These are phyloP conservation scores for Caenorhabditis inopinata DNA, from an alignment of 1,140 invertebrate genomes.

Conservation along the genomic window DNA sequence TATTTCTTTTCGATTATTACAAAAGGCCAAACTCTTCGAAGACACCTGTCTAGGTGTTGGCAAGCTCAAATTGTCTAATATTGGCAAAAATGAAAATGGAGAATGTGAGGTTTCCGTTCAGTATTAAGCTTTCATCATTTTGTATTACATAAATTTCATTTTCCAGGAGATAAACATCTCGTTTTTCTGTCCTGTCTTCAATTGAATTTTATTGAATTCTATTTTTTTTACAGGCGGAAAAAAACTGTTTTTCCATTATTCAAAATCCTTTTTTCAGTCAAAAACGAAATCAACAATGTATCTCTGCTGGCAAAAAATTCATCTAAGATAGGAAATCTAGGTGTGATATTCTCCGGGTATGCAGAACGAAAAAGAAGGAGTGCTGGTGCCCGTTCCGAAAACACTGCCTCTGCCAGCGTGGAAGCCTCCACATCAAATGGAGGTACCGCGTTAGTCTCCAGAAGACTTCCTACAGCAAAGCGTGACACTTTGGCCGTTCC, in stretches of 20 bases:
- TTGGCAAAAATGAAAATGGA: conserved; percentile 62
- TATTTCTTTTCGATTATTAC: conserved; percentile 55
- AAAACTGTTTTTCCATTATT: too few relatives aligned
- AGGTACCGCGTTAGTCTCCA: background rate
- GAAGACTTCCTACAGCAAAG: conserved; percentile 12
- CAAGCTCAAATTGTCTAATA: conserved; percentile 51
- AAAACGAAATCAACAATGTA: background rate
- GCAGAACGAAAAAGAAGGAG: background rate
- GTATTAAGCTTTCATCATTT: conserved; percentile 39
- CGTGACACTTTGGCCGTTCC: conserved; percentile 14
- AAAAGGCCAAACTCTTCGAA: conserved; percentile 61
- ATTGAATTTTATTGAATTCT: conserved; percentile 35
- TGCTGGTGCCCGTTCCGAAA: background rate
- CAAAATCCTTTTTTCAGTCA: conserved; percentile 41
- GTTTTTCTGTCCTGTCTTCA: too few relatives aligned
- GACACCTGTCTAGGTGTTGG: conserved; percentile 55
- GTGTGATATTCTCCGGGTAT: background rate
- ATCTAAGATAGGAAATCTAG: conserved; percentile 3
- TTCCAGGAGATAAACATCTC: too few relatives aligned
- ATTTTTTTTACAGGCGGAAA: conserved; percentile 43
- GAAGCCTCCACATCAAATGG: conserved; percentile 52
- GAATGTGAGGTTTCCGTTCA: conserved; percentile 49
- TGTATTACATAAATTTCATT: too few relatives aligned
- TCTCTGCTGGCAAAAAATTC: background rate
- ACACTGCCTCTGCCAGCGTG: background rate